These are phyloP conservation scores for Ecliptopera silaceata DNA, from an alignment of 2,888 invertebrate genomes.

Conservation along the genomic window DNA sequence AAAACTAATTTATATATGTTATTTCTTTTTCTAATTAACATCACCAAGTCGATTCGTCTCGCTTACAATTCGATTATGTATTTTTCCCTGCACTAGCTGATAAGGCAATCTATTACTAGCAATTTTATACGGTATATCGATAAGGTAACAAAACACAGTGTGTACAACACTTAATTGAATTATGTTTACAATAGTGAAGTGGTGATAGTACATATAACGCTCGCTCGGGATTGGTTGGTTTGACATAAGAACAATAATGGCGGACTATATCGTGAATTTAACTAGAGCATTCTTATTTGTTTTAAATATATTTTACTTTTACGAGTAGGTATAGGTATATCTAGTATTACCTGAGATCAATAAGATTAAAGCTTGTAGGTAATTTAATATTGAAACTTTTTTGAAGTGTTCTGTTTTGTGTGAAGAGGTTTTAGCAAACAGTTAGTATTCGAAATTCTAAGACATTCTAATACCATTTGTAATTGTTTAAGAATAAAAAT, in stretches of 20 bases:
- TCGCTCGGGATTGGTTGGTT: constrained; percentile 57
- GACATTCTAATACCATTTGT: too few species aligned
- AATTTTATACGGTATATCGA: constrained; percentile 57
- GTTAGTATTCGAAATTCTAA: too few species aligned
- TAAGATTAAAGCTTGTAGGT: too few species aligned
- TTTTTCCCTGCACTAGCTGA: constrained; percentile 33
- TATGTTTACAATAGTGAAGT: constrained; percentile 63
- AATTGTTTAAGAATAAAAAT: too few species aligned
- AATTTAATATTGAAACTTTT: too few species aligned
- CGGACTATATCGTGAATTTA: constrained; percentile 39
- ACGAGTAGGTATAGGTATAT: too few species aligned
- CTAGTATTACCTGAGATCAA: too few species aligned
- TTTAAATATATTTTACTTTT: too few species aligned
- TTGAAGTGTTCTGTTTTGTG: too few species aligned
- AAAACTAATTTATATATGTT: constrained; percentile 27
- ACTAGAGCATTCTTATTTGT: constrained; percentile 8
- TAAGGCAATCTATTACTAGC: constrained; percentile 60
- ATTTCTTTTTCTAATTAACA: constrained; percentile 26
- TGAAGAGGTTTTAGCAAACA: too few species aligned
- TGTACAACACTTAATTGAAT: constrained; percentile 67
- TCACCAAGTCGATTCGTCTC: constrained; percentile 7
- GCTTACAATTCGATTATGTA: constrained; percentile 16
- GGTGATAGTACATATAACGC: constrained; percentile 29
- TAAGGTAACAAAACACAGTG: constrained; percentile 45
- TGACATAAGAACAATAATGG: constrained; percentile 65